phyloP scores from a whole-genome alignment of 2,888 invertebrate species.

The Diplolepis rosae region DNA sequence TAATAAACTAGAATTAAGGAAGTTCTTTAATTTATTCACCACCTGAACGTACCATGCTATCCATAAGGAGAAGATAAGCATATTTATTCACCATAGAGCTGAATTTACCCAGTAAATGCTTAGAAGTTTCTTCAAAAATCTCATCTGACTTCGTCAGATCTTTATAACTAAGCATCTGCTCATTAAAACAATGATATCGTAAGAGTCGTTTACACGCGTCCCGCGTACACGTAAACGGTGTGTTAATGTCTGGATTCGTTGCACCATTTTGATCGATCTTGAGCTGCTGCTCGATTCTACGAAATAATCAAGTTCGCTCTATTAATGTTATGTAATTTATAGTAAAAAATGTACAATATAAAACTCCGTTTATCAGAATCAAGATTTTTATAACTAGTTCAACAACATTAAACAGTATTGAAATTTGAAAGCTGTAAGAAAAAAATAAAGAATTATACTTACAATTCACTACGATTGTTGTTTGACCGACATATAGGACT shows the following conservation, averaged over 20 bases:
- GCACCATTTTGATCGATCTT: conserved; percentile 85
- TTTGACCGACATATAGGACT: conserved; percentile 67
- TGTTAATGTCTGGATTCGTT: conserved; percentile 82
- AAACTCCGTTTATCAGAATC: too few species aligned
- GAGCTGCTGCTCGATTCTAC: conserved; percentile 84
- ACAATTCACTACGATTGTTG: conserved; percentile 71
- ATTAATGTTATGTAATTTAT: neutral
- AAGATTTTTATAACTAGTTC: too few species aligned
- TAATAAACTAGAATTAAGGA: conserved; percentile 1
- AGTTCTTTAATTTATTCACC: neutral
- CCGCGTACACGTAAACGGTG: conserved; percentile 81
- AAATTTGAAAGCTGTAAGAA: neutral
- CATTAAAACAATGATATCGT: conserved; percentile 85
- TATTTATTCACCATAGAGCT: conserved; percentile 84
- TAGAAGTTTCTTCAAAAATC: conserved; percentile 81
- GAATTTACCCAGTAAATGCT: conserved; percentile 82
- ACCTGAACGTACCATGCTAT: conserved; percentile 80
- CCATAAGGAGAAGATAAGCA: conserved; percentile 82
- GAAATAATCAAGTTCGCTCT: conserved; percentile 40
- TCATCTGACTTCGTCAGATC: conserved; percentile 82
- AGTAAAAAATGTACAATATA: neutral
- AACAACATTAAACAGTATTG: too few species aligned
- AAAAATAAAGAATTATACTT: conserved; percentile 53
- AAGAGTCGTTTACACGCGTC: conserved; percentile 86
- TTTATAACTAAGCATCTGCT: conserved; percentile 78